Base-by-base conservation (phyloP, 2,888 invertebrate species). In the Ferrisia virgata region DNA sequence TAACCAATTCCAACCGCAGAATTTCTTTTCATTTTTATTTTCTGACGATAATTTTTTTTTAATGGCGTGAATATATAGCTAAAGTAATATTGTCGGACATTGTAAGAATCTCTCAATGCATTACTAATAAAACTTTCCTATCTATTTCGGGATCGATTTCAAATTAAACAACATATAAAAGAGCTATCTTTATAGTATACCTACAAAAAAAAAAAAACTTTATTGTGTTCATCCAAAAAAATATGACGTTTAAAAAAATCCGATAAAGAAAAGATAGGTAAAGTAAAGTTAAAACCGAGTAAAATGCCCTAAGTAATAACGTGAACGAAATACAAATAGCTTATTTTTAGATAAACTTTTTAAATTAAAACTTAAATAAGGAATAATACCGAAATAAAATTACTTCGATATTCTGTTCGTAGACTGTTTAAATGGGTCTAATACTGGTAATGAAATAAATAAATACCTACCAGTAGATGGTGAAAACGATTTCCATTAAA, bases 311-410 rank as follows among this genome's bases (percentile, higher is more conserved):
- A 64, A 28, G 28, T 13, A 64, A 76, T 31, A 76, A 76, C 72
- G 72, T 76, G 72, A 76, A 76, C 72, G 36, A 33, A 76, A 76
- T 76, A 76, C 28, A 36, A 76, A 76, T 36, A 76, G 72, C 72
- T 28, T 72, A 36, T 76, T 76, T 76, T 36, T 36, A 76, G 72
- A 36, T 76, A 18, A 76, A 76, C 72, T 76, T 76, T 76, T 69
- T 76, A 36, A 76, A 76, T 76, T 76, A 76, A 76, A 76, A 76
- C 33, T 76, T 36, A 36, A 76, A 76, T 18, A 36, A 33, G 72
- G 36, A 36, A 36, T 76, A 76, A 76, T 33, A 36, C 33, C 36
- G 72, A 76, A 76, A 76, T 76, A 76, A 76, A 76, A 76, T 76
- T 76, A 76, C n/a, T n/a, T n/a, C n/a, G 72, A 31, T 76, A 76